Base-by-base conservation (phyloP, 1,140 invertebrate species). In the Drosophila pseudoobscura region DNA sequence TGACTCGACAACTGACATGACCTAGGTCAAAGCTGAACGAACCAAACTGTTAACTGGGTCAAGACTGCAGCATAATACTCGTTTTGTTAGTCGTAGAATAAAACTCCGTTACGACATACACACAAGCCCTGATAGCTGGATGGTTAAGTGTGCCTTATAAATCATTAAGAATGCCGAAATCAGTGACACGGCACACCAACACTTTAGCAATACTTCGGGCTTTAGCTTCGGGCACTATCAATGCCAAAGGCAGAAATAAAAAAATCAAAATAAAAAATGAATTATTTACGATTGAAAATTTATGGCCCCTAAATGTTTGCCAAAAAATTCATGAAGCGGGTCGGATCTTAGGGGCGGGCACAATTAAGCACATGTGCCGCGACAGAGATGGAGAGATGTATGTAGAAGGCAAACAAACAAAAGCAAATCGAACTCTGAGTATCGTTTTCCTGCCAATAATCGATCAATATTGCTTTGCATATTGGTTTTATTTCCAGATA, bases 1-100 rank as follows among this genome's bases (percentile, higher is more conserved):
- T 83, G 80, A 84, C 80, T 83, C 44, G 56, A 41, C 43, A 22
- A 11, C 35, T 53, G 66, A 71, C 54, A 76, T 84, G 76, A 84
- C 80, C 80, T 84, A 80, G 80, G 80, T 85, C 80, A 71, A 71
- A 71, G 68, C 73, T 58, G 73, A 68, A 55, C 64, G 79, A 62
- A 50, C 60, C 44, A 31, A 54, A 58, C 63, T 73, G 35, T 46
- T 54, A 73, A 71, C 57, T 69, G 70, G 76, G 76, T 75, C 76
- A 79, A 78, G 58, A 77, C 58, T 70, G 49, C 24, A 22, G 53
- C 52, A 26, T n/a, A 54, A 26, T n/a, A 54, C 8, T 31, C 26
- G 52, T 31, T 53, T 41, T 22, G 51, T 15, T n/a, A 15, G 43
- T 60, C 63, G 46, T 70, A 66, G 53, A 57, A 69, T 44, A 49